phyloP scores from a whole-genome alignment of 1,140 invertebrate genomes.

The Bombus superbus region DNA sequence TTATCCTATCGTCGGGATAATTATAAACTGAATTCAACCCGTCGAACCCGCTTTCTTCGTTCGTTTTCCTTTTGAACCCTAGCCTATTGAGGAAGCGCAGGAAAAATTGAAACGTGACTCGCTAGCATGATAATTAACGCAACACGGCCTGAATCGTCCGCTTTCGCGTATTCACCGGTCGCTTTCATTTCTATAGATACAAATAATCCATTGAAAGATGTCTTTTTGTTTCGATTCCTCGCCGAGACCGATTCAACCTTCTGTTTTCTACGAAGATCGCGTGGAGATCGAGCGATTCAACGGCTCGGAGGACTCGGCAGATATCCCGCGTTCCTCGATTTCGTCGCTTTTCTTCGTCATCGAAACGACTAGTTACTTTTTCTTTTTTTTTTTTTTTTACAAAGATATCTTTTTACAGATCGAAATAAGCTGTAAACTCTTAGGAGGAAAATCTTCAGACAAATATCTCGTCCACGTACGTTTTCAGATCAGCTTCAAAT shows the following conservation, averaged over 20 bases:
- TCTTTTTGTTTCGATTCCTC: conserved; percentile 41
- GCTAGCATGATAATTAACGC: conserved; percentile 68
- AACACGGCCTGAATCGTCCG: conserved; percentile 51
- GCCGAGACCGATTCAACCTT: conserved; percentile 29
- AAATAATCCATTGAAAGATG: conserved; percentile 42
- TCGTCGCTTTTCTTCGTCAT: background rate
- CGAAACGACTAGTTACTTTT: no score
- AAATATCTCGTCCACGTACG: no score
- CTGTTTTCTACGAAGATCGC: conserved; percentile 7
- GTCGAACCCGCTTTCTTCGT: background rate
- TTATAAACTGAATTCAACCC: conserved; percentile 12
- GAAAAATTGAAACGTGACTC: conserved; percentile 67
- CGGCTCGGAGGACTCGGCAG: background rate
- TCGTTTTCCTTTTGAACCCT: background rate
- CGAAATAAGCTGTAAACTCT: no score
- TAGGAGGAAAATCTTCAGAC: no score
- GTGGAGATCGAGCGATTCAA: conserved; percentile 21
- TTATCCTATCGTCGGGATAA: conserved; percentile 3
- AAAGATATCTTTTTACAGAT: no score
- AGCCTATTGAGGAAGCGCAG: conserved; percentile 58
- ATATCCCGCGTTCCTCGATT: background rate
- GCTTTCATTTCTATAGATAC: conserved; percentile 35
- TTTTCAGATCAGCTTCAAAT: no score
- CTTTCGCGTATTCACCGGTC: conserved; percentile 39
- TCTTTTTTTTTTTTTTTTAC: no score